Conservation (phyloP, 2,797 vertebrate species). For the Adelosebastes latens region DNA sequence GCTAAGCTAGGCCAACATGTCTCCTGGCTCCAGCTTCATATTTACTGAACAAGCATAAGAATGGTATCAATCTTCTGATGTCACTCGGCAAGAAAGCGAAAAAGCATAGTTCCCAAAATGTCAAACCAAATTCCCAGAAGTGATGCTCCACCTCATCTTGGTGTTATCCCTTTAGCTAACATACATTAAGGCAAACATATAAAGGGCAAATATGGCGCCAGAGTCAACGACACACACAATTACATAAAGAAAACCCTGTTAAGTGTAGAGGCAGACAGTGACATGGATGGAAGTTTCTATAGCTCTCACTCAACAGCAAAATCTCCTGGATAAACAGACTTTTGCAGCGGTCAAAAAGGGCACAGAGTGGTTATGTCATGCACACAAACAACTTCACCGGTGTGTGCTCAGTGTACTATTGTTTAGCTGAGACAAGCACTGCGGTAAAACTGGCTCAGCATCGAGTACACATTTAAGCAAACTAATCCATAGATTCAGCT, state of each 20-base stretch:
- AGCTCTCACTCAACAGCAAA: conserved; percentile 11
- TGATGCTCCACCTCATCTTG: not conserved
- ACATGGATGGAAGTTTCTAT: conserved; percentile 1
- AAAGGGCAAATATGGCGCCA: not conserved
- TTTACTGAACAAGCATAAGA: not conserved
- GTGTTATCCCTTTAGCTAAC: not conserved
- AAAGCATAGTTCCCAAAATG: not conserved
- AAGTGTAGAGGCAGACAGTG: not conserved
- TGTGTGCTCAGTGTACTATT: conserved; percentile 2
- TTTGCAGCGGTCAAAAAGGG: conserved; percentile 25
- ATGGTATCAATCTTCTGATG: not conserved
- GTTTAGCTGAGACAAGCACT: conserved; percentile 39
- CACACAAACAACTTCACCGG: not conserved
- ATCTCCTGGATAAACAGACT: conserved; percentile 24
- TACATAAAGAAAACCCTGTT: not conserved
- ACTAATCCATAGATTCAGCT: conserved; percentile 42
- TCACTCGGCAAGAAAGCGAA: not conserved
- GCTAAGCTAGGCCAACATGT: not conserved
- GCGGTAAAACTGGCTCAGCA: conserved; percentile 21
- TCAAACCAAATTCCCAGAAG: not conserved
- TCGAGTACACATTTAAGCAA: conserved; percentile 38
- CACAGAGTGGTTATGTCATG: conserved; percentile 4
- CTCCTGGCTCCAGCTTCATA: not conserved
- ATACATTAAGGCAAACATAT: not conserved
- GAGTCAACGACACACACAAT: not conserved